Conservation (phyloP, 1,140 invertebrate species). For the Apis laboriosa region DNA sequence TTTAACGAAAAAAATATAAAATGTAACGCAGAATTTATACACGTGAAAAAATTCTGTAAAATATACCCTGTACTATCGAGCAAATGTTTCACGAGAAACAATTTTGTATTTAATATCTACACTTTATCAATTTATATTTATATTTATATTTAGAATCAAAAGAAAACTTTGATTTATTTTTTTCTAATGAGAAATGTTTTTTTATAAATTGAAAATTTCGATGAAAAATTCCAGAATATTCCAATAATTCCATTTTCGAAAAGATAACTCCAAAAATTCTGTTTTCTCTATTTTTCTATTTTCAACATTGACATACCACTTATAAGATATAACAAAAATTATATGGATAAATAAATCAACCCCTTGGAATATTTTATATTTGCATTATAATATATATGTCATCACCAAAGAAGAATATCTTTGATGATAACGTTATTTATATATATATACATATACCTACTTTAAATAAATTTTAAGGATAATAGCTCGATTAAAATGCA, state of each 20-base stretch:
- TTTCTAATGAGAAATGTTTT: not conserved
- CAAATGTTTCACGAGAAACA: not conserved
- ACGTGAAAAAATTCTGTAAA: not conserved
- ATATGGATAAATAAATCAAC: not conserved
- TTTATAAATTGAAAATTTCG: not conserved
- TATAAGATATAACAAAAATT: not conserved
- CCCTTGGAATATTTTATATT: not conserved
- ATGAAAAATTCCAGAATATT: not conserved
- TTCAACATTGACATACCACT: not conserved
- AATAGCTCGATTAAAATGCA: not conserved
- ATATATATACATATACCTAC: too few species aligned
- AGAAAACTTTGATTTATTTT: too few species aligned
- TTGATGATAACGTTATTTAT: not conserved
- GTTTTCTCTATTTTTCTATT: constrained; percentile 5
- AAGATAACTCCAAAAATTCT: not conserved
- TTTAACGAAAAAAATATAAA: not conserved
- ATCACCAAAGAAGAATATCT: not conserved
- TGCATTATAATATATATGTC: not conserved
- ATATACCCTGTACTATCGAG: not conserved
- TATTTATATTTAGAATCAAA: not conserved
- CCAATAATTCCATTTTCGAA: not conserved
- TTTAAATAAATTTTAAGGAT: not conserved
- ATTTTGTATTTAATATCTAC: not conserved
- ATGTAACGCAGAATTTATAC: not conserved
- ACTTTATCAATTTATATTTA: not conserved